Percentiles rank a stretch among this genome's conserved stretches.
Evolutionary conservation across 2,888 invertebrate species (phyloP).

Genomic region (Drosophila birchii): DNA sequence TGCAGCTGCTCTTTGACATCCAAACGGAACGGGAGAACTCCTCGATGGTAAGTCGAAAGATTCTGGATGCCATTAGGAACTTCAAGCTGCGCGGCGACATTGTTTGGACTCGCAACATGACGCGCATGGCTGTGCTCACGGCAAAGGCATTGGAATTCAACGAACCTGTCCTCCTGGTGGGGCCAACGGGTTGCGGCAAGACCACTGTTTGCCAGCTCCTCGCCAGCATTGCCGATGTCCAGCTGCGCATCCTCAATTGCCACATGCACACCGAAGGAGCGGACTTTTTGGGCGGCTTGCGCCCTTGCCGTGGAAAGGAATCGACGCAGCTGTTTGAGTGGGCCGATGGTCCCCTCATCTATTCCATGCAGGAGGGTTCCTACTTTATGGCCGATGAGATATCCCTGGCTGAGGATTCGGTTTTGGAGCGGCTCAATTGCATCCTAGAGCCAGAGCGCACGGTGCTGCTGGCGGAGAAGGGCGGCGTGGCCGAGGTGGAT

Average conservation of each 20-base stretch:
- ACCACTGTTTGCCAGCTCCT: slow-evolving; percentile 97
- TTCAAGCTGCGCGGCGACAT: slow-evolving; percentile 88
- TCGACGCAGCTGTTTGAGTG: slow-evolving; percentile 92
- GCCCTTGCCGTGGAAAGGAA: slow-evolving; percentile 88
- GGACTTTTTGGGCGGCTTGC: slow-evolving; percentile 97
- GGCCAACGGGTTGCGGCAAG: slow-evolving; percentile 99
- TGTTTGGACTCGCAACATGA: slow-evolving; percentile 97
- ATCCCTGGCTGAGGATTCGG: slow-evolving; percentile 98
- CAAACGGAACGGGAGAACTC: slow-evolving; percentile 88
- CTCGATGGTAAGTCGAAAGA: slow-evolving; percentile 90
- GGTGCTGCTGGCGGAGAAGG: slow-evolving; percentile 95
- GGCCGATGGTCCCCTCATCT: slow-evolving; percentile 97
- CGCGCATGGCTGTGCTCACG: slow-evolving; percentile 90
- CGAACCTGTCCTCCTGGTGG: slow-evolving; percentile 97
- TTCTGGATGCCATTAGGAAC: slow-evolving; percentile 88
- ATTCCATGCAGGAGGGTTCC: slow-evolving; percentile 94
- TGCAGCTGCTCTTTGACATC: slow-evolving; percentile 90
- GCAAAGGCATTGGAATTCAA: slow-evolving; percentile 94
- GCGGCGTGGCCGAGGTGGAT: slow-evolving; percentile 86
- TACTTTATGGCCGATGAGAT: slow-evolving; percentile 99
- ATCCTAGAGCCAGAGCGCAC: slow-evolving; percentile 96
- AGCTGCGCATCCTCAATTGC: slow-evolving; percentile 95
- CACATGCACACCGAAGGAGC: slow-evolving; percentile 99
- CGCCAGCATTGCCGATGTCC: slow-evolving; percentile 88
- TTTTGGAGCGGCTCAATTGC: slow-evolving; percentile 98